phyloP scores from a whole-genome alignment of 2,888 invertebrate species.

The Drosophila melanosoma region DNA sequence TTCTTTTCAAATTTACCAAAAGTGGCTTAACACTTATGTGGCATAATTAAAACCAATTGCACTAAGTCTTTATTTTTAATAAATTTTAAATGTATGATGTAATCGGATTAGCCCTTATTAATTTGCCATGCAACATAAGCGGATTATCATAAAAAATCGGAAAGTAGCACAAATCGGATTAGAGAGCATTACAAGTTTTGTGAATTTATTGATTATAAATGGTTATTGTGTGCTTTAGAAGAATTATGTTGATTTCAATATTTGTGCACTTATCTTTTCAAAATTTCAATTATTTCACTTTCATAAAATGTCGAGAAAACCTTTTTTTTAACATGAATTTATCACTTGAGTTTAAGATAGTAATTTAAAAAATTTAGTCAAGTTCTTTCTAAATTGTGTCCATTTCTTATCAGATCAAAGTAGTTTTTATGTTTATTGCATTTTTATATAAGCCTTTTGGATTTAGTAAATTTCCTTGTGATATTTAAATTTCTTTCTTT shows the following conservation, averaged over 20 bases:
- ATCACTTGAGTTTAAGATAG: not conserved
- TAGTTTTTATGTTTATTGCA: too few relatives aligned
- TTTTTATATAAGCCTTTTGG: too few relatives aligned
- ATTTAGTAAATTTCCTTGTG: too few relatives aligned
- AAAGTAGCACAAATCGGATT: slow-evolving; percentile 23
- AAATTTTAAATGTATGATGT: slow-evolving; percentile 12
- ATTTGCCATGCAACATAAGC: slow-evolving; percentile 45
- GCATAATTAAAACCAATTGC: not conserved
- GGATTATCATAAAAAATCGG: slow-evolving; percentile 36
- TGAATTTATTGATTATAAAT: slow-evolving; percentile 2
- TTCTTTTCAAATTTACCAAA: not conserved
- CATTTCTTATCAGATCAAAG: not conserved
- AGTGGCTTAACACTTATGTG: not conserved
- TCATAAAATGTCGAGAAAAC: not conserved
- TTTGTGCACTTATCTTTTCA: not conserved
- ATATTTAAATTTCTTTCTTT: too few relatives aligned
- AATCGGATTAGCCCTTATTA: slow-evolving; percentile 47
- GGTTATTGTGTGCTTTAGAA: not conserved
- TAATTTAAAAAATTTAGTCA: too few relatives aligned
- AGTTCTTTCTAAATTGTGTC: not conserved
- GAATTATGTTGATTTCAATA: not conserved
- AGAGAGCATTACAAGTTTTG: slow-evolving; percentile 24
- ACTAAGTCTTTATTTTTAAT: slow-evolving; percentile 2
- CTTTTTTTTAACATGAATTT: not conserved
- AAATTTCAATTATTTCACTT: not conserved